Percentiles rank a stretch among this genome's conserved stretches.
Evolutionary conservation across 2,113 vertebrate genomes (phyloP).

Genomic region (Alethe castanea): DNA sequence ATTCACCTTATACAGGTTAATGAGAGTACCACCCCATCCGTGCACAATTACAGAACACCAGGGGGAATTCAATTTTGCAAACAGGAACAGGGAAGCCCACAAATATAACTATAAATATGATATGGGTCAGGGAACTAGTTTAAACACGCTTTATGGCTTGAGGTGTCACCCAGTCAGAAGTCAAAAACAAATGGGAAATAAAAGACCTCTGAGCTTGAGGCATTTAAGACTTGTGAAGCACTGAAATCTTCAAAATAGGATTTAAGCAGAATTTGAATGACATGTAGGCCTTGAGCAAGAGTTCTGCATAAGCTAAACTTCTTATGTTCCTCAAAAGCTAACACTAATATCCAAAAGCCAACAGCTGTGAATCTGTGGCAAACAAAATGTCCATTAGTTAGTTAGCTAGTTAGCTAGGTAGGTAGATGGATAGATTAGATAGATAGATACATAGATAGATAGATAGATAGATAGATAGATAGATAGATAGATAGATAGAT

Average conservation of each 20-base stretch:
- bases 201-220: background rate
- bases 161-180: background rate
- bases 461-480: background rate
- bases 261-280: background rate
- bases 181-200: background rate
- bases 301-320: background rate
- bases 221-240: background rate
- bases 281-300: background rate
- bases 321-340: background rate
- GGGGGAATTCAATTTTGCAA: background rate
- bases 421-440: background rate
- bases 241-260: background rate
- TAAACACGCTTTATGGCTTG: background rate
- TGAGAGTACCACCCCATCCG: fast-evolving
- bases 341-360: background rate
- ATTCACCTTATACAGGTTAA: background rate
- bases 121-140: background rate
- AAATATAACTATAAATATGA: background rate
- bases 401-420: background rate
- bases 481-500: background rate
- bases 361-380: background rate
- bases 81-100: background rate
- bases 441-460: no score
- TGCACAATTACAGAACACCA: background rate
- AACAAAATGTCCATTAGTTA: background rate